A percentile compares a stretch with the other conserved stretches of the same genome.
Conservation (phyloP, 2,113 vertebrate species). For the Varanus salvator region DNA sequence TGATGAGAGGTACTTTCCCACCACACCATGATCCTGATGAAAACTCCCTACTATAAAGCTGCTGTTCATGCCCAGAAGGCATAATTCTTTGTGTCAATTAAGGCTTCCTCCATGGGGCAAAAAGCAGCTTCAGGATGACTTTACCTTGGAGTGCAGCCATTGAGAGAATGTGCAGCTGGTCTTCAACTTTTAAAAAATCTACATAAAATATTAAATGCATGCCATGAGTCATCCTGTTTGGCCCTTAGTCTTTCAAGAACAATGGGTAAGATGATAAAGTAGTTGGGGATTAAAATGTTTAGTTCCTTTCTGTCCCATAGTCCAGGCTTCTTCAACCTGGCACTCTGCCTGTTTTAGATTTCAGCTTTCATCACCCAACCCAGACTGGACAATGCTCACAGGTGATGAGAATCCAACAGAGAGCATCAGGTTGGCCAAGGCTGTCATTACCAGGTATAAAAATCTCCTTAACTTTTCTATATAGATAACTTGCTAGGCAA, state of each 20-base stretch:
- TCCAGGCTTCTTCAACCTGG: too few species aligned
- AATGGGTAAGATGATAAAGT: neutral
- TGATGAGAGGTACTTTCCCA: neutral
- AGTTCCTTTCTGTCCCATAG: neutral
- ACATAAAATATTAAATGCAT: neutral
- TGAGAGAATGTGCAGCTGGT: neutral
- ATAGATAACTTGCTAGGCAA: neutral
- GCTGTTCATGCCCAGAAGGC: neutral
- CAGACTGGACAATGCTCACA: too few species aligned
- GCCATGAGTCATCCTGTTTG: neutral
- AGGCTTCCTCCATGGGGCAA: neutral
- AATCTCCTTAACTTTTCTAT: neutral
- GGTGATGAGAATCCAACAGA: too few species aligned
- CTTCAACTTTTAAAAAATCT: neutral
- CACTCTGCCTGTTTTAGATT: too few species aligned
- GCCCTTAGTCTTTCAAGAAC: neutral
- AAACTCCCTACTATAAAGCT: neutral
- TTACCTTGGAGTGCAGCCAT: neutral
- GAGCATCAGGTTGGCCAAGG: too few species aligned
- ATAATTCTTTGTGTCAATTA: neutral
- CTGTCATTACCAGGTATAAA: neutral
- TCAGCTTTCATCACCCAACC: too few species aligned
- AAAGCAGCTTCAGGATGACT: neutral
- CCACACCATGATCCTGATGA: neutral
- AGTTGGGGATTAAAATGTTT: neutral